Percentiles rank a stretch among this genome's conserved stretches.
Conservation (phyloP, 2,113 vertebrate genomes). For the Egretta garzetta region DNA sequence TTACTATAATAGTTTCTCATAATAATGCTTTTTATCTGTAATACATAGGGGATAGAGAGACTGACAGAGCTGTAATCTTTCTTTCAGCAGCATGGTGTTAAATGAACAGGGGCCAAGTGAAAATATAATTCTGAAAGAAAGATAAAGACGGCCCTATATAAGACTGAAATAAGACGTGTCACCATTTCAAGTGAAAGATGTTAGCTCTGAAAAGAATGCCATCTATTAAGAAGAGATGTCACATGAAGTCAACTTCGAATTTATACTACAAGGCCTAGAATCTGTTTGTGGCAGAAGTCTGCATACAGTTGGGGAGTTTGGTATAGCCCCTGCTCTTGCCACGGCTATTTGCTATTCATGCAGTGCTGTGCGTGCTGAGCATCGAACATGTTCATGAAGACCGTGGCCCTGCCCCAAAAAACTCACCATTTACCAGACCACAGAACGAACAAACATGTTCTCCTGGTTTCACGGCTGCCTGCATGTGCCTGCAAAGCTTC, state of each 20-base stretch:
- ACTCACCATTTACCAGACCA: neutral
- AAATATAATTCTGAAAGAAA: slow-evolving; percentile 14
- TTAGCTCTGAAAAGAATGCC: neutral
- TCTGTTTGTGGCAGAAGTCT: neutral
- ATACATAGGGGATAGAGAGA: neutral
- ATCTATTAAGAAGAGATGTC: neutral
- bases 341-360: neutral
- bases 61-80: slow-evolving; percentile 48
- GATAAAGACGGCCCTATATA: neutral
- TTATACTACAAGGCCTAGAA: neutral
- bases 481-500: neutral
- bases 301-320: neutral
- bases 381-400: rapidly evolving
- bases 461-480: neutral
- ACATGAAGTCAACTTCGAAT: neutral
- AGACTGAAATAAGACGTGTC: neutral
- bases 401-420: neutral
- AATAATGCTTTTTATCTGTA: slow-evolving; percentile 48
- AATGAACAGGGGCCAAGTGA: neutral
- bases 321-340: neutral
- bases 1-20: slow-evolving; percentile 34
- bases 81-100: neutral
- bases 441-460: neutral
- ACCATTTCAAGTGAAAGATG: neutral
- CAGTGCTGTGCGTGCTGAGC: neutral